Conservation (phyloP, 2,888 invertebrate species). For the Aphrophora alni region DNA sequence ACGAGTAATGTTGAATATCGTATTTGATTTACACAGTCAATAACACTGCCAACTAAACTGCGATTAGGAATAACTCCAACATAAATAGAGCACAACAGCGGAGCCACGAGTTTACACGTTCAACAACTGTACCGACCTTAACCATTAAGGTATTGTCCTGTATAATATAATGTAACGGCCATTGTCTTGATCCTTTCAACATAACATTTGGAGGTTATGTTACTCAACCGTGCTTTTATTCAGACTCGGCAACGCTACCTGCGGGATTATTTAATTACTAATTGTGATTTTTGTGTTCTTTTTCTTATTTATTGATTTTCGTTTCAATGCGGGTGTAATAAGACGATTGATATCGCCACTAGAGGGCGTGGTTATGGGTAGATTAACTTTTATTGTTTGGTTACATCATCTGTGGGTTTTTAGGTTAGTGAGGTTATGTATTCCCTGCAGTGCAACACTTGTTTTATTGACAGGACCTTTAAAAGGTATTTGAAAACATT, state of each 20-base stretch:
- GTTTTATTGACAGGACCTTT: not conserved
- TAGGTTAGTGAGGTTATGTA: not conserved
- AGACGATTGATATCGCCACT: not conserved
- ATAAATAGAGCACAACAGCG: too few species aligned
- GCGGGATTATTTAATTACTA: not conserved
- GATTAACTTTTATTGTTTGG: not conserved
- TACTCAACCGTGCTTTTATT: not conserved
- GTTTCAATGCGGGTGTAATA: not conserved
- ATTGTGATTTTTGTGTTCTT: not conserved
- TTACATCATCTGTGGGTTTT: not conserved
- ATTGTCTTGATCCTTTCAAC: not conserved
- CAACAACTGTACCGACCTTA: not conserved
- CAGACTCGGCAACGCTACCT: not conserved
- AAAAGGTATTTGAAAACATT: not conserved
- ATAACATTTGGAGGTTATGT: not conserved
- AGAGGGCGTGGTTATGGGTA: not conserved
- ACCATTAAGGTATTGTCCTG: not conserved
- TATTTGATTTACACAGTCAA: too few species aligned
- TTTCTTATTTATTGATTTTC: not conserved
- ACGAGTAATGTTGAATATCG: too few species aligned
- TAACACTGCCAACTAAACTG: too few species aligned
- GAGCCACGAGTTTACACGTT: too few species aligned
- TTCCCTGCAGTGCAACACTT: not conserved
- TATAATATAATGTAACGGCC: not conserved
- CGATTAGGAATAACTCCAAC: too few species aligned